These are phyloP conservation scores for Drosophila anomelani DNA, from an alignment of 2,888 invertebrate genomes.

Conservation along the genomic window DNA sequence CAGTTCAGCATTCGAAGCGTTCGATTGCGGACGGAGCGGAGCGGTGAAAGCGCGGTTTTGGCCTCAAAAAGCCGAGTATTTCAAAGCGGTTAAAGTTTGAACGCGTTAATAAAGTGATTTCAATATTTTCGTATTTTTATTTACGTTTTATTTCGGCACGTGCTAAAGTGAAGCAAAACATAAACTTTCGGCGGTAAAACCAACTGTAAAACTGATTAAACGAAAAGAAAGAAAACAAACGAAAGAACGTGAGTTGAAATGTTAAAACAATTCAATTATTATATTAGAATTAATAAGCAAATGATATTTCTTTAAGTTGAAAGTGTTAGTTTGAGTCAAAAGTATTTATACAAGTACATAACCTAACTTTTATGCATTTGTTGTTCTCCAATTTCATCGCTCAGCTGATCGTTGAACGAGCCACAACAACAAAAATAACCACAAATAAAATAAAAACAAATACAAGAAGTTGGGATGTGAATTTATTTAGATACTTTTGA, in stretches of 20 bases:
- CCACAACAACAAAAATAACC: too few species aligned
- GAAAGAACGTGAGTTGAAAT: neutral
- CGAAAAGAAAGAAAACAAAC: neutral
- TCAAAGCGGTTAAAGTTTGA: slow-evolving; percentile 4
- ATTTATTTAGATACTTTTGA: too few species aligned
- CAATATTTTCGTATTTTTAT: neutral
- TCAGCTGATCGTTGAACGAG: too few species aligned
- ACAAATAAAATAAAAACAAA: too few species aligned
- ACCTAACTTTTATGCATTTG: too few species aligned
- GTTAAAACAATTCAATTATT: neutral
- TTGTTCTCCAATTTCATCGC: too few species aligned
- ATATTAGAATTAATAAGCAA: neutral
- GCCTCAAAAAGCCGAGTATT: slow-evolving; percentile 12
- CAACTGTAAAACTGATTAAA: neutral
- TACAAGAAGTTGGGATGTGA: too few species aligned
- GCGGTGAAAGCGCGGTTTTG: slow-evolving; percentile 34
- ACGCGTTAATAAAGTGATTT: neutral
- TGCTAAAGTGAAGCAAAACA: neutral
- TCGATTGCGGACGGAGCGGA: slow-evolving; percentile 58
- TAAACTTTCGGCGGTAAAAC: neutral
- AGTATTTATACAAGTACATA: too few species aligned
- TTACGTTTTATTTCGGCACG: slow-evolving; percentile 3
- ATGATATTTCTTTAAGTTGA: too few species aligned
- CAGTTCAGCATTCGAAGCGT: slow-evolving; percentile 77
- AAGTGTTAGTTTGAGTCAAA: too few species aligned